Percentiles rank a stretch among this genome's conserved stretches.
Conservation (phyloP, 2,113 vertebrate genomes). For the Danionella cerebrum region DNA sequence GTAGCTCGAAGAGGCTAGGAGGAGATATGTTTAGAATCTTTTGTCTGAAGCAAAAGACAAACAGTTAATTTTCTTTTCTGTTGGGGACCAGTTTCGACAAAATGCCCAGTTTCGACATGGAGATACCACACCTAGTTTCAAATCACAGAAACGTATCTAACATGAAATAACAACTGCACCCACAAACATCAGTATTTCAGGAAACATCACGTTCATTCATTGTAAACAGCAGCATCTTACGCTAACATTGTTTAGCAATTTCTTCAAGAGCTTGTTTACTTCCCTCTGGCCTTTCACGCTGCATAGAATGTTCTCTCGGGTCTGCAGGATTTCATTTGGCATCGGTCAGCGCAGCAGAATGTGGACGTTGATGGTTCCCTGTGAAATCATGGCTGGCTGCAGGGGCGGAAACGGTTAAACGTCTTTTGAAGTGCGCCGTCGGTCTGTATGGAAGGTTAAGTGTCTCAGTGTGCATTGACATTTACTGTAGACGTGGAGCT, state of each 20-base stretch:
- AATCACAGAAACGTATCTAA: no score
- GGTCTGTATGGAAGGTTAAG: conserved; percentile 12
- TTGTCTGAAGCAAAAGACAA: no score
- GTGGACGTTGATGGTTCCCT: neutral
- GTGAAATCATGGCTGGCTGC: neutral
- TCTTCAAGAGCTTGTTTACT: conserved; percentile 24
- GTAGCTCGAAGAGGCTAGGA: no score
- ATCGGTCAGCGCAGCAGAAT: neutral
- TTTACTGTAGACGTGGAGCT: conserved; percentile 23
- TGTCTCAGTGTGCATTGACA: conserved; percentile 25
- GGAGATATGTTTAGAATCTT: no score
- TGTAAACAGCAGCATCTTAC: conserved; percentile 30
- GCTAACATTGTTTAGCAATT: neutral
- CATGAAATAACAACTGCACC: no score
- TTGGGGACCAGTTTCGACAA: no score
- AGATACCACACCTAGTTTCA: no score
- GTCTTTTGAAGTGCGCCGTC: neutral
- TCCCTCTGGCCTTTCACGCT: neutral
- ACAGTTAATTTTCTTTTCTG: no score
- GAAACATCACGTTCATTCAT: neutral
- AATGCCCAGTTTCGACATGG: no score
- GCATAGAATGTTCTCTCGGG: neutral
- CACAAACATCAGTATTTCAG: no score
- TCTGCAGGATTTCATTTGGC: neutral
- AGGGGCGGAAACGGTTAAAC: neutral